Conservation (phyloP, 2,797 vertebrate species). For the Carcharodon carcharias region DNA sequence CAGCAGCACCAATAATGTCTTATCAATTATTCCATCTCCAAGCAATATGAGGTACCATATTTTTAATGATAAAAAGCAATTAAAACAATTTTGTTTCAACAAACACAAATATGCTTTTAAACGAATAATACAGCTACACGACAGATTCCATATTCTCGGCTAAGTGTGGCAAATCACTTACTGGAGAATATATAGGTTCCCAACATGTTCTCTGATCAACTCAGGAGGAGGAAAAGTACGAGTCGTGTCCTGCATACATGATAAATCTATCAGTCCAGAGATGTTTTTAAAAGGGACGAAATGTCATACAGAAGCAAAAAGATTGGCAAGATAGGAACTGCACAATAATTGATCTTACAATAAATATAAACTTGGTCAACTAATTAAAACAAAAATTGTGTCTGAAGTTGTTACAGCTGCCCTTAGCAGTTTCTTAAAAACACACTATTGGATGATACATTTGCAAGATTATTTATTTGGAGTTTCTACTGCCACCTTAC, state of each 20-base stretch:
- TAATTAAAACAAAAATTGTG: not conserved
- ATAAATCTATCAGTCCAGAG: not conserved
- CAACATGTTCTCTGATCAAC: not conserved
- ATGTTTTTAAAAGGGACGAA: not conserved
- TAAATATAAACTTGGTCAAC: not conserved
- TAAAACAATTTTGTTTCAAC: not conserved
- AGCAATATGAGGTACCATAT: not conserved
- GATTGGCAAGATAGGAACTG: not conserved
- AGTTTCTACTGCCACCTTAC: not conserved
- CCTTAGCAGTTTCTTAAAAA: not conserved
- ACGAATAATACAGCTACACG: too few relatives aligned
- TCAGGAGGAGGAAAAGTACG: not conserved
- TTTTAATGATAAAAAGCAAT: not conserved
- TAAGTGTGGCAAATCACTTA: not conserved
- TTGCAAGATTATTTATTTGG: not conserved
- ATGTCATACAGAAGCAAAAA: not conserved
- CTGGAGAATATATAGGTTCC: not conserved
- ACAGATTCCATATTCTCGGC: not conserved
- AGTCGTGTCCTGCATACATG: not conserved
- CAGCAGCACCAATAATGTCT: not conserved
- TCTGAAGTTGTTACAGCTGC: not conserved
- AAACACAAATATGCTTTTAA: not conserved
- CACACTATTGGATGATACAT: not conserved
- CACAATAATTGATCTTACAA: not conserved
- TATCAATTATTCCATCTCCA: not conserved